Percentiles rank a stretch among this genome's conserved stretches.
Conservation (phyloP, 2,888 invertebrate genomes). For the Meiosimyza platycephala region DNA sequence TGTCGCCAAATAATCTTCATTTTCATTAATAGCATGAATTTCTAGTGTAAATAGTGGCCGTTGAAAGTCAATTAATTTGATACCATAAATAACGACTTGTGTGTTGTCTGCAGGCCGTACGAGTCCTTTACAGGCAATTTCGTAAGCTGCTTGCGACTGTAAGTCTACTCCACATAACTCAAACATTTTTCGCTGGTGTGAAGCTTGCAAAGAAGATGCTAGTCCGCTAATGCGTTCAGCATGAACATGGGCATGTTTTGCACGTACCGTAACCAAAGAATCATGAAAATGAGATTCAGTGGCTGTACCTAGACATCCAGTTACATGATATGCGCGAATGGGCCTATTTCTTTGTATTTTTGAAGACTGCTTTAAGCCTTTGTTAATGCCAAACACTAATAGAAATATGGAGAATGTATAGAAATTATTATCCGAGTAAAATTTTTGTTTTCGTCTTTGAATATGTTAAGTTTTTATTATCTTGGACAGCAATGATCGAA, state of each 20-base stretch:
- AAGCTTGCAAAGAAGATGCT: slow-evolving; percentile 83
- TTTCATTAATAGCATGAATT: slow-evolving; percentile 88
- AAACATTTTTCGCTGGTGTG: slow-evolving; percentile 88
- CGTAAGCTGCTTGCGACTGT: slow-evolving; percentile 90
- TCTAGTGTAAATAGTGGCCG: slow-evolving; percentile 89
- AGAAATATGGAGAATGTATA: background rate
- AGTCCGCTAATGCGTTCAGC: slow-evolving; percentile 77
- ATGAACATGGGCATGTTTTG: slow-evolving; percentile 78
- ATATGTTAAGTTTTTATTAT: too few relatives aligned
- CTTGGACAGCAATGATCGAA: too few relatives aligned
- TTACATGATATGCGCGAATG: slow-evolving; percentile 78
- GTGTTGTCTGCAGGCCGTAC: slow-evolving; percentile 79
- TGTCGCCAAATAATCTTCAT: slow-evolving; percentile 79
- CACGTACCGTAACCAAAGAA: slow-evolving; percentile 77
- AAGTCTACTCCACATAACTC: slow-evolving; percentile 82
- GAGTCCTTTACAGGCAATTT: slow-evolving; percentile 84
- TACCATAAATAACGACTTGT: slow-evolving; percentile 84
- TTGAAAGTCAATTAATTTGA: slow-evolving; percentile 85
- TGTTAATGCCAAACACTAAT: slow-evolving; percentile 79
- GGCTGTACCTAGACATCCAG: slow-evolving; percentile 80
- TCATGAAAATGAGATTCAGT: slow-evolving; percentile 80
- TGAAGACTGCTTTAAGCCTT: slow-evolving; percentile 72
- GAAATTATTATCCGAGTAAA: background rate
- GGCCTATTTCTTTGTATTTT: slow-evolving; percentile 73
- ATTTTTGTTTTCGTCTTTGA: too few relatives aligned